phyloP scores from a whole-genome alignment of 1,140 invertebrate species.

The Tigriopus japonicus region DNA sequence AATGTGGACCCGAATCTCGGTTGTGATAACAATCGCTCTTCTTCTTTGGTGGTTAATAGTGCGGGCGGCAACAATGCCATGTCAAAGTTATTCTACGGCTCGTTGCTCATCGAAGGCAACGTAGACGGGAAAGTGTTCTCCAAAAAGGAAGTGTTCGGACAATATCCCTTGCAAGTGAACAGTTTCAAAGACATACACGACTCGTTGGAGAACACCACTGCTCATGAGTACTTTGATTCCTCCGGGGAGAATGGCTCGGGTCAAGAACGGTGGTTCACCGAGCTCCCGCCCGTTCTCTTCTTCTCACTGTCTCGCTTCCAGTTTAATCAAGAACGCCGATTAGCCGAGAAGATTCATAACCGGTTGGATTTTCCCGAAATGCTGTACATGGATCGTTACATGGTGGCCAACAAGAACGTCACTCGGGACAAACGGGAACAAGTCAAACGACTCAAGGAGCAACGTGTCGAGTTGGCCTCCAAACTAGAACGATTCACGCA shows the following conservation, averaged over 20 bases:
- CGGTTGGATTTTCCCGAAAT: constrained; percentile 30
- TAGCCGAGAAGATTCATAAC: constrained; percentile 32
- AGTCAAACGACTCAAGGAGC: constrained; percentile 27
- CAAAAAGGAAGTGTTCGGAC: constrained; percentile 30
- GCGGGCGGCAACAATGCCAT: constrained; percentile 25
- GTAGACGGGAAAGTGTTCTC: constrained; percentile 24
- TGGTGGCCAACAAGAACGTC: constrained; percentile 28
- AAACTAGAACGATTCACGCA: constrained; percentile 27
- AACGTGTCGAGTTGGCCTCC: constrained; percentile 24
- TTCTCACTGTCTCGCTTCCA: constrained; percentile 31
- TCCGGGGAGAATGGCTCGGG: constrained; percentile 7
- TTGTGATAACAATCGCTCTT: not conserved
- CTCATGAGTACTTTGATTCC: constrained; percentile 15
- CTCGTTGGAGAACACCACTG: constrained; percentile 24
- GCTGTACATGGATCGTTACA: constrained; percentile 32
- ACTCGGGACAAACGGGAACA: constrained; percentile 27
- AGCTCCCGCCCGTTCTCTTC: constrained; percentile 29
- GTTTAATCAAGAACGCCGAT: constrained; percentile 28
- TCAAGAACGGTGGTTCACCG: constrained; percentile 28
- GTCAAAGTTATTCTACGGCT: constrained; percentile 31
- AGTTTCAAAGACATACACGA: constrained; percentile 29
- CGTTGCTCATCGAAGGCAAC: constrained; percentile 27
- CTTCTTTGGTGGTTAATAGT: not conserved
- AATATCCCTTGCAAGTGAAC: constrained; percentile 30
- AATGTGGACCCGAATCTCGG: not conserved